Evolutionary conservation across 2,113 vertebrate species (phyloP).

Genomic region (Mungos mungo): DNA sequence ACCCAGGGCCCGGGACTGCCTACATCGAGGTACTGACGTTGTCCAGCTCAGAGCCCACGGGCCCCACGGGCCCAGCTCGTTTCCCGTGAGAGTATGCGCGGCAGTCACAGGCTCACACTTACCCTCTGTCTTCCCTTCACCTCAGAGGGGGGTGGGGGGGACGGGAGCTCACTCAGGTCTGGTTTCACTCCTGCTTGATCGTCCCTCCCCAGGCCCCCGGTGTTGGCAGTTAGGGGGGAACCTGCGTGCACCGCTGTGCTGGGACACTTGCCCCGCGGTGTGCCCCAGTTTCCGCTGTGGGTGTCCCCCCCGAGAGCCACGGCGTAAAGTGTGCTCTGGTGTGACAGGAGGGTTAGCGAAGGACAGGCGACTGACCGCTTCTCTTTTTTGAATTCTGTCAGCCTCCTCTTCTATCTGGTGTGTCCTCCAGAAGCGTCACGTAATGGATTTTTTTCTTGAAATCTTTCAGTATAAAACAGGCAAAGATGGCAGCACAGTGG

Average conservation of each 20-base stretch:
- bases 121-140: background rate
- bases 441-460: background rate
- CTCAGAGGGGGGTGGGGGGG: background rate
- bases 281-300: background rate
- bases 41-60: rapidly evolving
- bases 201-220: no score
- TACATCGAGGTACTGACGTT: slow-evolving; percentile 92
- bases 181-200: background rate
- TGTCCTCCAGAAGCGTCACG: background rate
- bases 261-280: background rate
- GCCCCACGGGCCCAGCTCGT: rapidly evolving
- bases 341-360: background rate
- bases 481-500: slow-evolving; percentile 97
- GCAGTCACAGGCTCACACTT: background rate
- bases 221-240: background rate
- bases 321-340: rapidly evolving
- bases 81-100: background rate
- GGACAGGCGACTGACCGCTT: background rate
- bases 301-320: background rate
- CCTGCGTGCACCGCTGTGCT: rapidly evolving
- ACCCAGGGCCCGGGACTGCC: slow-evolving; percentile 89
- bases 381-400: background rate
- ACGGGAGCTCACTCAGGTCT: background rate
- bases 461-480: slow-evolving; percentile 94
- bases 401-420: background rate